Conservation (phyloP, 1,140 invertebrate genomes). For the Teleopsis dalmanni region DNA sequence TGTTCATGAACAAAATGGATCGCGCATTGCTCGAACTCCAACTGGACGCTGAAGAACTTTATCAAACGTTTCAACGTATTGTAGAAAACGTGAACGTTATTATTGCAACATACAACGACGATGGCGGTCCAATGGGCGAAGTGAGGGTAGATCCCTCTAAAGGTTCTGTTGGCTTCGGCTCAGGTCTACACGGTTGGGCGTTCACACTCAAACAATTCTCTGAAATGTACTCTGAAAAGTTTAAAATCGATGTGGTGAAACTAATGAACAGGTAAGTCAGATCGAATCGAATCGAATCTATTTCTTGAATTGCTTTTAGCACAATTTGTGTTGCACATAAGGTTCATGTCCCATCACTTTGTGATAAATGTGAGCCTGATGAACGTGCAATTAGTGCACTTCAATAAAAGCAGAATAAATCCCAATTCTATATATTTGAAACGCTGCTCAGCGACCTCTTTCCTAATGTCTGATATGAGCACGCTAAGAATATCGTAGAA, state of each 20-base stretch:
- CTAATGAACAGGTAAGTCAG: constrained; percentile 84
- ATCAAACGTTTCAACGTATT: constrained; percentile 99
- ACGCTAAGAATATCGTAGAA: constrained; percentile 41
- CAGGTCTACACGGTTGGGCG: constrained; percentile 98
- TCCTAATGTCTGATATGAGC: constrained; percentile 51
- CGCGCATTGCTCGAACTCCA: constrained; percentile 92
- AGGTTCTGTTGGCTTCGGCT: constrained; percentile 98
- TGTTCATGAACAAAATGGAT: constrained; percentile 99
- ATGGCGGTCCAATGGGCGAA: constrained; percentile 97
- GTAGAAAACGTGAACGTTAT: constrained; percentile 99
- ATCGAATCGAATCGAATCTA: too few species aligned
- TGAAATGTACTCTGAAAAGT: constrained; percentile 98
- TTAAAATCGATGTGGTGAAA: constrained; percentile 95
- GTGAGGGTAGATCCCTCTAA: constrained; percentile 94
- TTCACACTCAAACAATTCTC: constrained; percentile 99
- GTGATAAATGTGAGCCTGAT: constrained; percentile 18
- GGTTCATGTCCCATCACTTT: constrained; percentile 6
- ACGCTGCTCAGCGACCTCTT: constrained; percentile 54
- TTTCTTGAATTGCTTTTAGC: constrained; percentile 44
- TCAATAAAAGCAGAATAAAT: constrained; percentile 41
- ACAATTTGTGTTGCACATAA: constrained; percentile 40
- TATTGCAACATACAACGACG: constrained; percentile 98
- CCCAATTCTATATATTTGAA: constrained; percentile 20
- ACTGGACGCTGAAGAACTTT: constrained; percentile 91
- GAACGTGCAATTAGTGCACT: constrained; percentile 38